Percentiles rank a stretch among this genome's conserved stretches.
These are phyloP conservation scores for Reticulitermes speratus DNA, from an alignment of 1,140 invertebrate genomes.

Conservation along the genomic window DNA sequence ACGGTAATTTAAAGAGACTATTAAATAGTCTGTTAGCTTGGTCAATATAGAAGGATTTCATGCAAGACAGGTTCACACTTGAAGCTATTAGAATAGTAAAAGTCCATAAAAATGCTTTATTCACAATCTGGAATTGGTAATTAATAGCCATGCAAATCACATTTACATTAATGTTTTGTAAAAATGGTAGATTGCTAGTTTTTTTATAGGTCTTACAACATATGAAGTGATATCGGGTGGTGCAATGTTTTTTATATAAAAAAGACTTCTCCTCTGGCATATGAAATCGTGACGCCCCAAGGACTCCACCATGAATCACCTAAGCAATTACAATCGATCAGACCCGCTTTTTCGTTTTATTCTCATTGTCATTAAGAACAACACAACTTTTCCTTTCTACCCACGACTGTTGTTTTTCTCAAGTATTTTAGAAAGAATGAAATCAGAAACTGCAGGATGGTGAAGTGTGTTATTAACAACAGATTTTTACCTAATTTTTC, in stretches of 20 bases:
- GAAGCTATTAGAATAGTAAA: too few species aligned
- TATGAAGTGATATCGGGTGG: not conserved
- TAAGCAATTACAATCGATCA: conserved; percentile 9
- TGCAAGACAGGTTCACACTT: too few species aligned
- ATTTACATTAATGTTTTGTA: not conserved
- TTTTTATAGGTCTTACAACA: not conserved
- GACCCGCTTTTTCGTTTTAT: not conserved
- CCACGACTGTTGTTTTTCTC: not conserved
- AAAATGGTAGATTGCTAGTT: not conserved
- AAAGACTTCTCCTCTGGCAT: not conserved
- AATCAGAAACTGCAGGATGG: not conserved
- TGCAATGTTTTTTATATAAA: not conserved
- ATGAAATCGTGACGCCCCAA: not conserved
- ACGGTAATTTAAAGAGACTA: too few species aligned
- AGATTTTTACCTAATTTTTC: not conserved
- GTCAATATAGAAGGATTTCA: too few species aligned
- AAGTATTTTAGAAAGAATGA: not conserved
- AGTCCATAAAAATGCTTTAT: too few species aligned
- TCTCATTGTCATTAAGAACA: not conserved
- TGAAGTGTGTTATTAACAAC: not conserved
- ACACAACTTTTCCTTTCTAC: not conserved
- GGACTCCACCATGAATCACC: not conserved
- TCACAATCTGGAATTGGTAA: not conserved
- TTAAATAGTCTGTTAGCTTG: too few species aligned
- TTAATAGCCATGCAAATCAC: not conserved